Evolutionary conservation across 1,140 invertebrate species (phyloP).

Genomic region (Aphidius ervi): DNA sequence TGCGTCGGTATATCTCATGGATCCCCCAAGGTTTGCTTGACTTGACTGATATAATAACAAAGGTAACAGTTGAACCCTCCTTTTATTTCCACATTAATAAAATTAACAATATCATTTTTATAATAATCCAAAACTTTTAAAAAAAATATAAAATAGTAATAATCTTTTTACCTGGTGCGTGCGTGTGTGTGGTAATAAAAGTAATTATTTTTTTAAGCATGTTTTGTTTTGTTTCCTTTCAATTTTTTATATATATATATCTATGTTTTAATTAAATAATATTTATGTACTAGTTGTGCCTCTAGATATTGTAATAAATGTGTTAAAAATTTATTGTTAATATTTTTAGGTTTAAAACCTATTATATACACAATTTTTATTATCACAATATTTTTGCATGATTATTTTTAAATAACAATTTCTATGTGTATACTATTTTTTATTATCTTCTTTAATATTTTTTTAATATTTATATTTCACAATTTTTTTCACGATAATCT

Average conservation of each 20-base stretch:
- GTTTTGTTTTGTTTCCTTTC: conserved; percentile 11
- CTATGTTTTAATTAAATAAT: conserved; percentile 6
- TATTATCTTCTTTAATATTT: too few relatives aligned
- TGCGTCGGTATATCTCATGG: conserved; percentile 56
- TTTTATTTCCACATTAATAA: conserved; percentile 37
- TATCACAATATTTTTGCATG: too few relatives aligned
- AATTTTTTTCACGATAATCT: too few relatives aligned
- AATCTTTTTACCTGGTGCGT: conserved; percentile 36
- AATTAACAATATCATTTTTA: neutral
- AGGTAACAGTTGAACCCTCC: conserved; percentile 55
- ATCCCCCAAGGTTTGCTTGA: conserved; percentile 57
- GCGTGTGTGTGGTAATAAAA: conserved; percentile 25
- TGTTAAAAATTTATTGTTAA: neutral
- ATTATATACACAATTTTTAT: too few relatives aligned
- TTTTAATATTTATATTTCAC: too few relatives aligned
- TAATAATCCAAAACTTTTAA: conserved; percentile 7
- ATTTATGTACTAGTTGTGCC: neutral
- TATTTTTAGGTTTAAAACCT: neutral
- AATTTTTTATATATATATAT: conserved; percentile 21
- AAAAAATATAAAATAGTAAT: conserved; percentile 9
- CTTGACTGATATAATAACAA: conserved; percentile 51
- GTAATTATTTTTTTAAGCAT: conserved; percentile 20
- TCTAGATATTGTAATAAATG: neutral
- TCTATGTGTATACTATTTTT: too few relatives aligned
- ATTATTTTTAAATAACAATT: too few relatives aligned